Evolutionary conservation across 1,140 invertebrate genomes (phyloP).

Genomic region (Caenorhabditis brenneri): DNA sequence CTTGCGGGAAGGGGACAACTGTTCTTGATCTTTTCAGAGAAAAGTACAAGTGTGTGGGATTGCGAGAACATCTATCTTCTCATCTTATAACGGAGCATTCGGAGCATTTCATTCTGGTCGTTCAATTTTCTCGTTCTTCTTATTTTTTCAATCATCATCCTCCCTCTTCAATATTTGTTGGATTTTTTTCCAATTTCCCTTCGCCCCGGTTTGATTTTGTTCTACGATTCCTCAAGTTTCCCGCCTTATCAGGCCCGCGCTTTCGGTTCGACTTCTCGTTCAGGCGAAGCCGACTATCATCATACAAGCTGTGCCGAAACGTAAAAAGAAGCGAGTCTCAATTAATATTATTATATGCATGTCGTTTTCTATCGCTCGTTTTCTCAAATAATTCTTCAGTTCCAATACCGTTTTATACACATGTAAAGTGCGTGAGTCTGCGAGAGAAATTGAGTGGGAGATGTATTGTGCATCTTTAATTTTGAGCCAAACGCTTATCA

Average conservation of each 20-base stretch:
- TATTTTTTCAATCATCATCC: neutral
- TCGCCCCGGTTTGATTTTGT: neutral
- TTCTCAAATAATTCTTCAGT: neutral
- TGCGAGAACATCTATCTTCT: constrained; percentile 34
- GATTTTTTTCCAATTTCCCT: neutral
- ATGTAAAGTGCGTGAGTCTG: neutral
- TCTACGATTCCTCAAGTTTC: neutral
- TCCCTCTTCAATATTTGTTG: too few species aligned
- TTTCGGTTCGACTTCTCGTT: constrained; percentile 15
- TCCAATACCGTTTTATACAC: neutral
- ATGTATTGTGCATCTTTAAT: neutral
- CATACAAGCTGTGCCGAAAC: constrained; percentile 22
- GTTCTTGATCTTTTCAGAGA: constrained; percentile 25
- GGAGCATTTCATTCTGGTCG: constrained; percentile 3
- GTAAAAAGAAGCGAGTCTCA: constrained; percentile 33
- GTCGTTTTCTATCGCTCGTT: neutral
- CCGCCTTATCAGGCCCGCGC: constrained; percentile 23
- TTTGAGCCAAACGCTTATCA: neutral
- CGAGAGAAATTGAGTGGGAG: neutral
- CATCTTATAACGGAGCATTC: neutral
- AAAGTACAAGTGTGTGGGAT: constrained; percentile 37
- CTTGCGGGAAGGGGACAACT: constrained; percentile 1
- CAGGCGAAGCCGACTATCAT: neutral
- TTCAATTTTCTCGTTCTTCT: neutral
- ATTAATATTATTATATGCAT: constrained; percentile 34